phyloP scores from a whole-genome alignment of 2,888 invertebrate species.

The Eupelmus urozonus region DNA sequence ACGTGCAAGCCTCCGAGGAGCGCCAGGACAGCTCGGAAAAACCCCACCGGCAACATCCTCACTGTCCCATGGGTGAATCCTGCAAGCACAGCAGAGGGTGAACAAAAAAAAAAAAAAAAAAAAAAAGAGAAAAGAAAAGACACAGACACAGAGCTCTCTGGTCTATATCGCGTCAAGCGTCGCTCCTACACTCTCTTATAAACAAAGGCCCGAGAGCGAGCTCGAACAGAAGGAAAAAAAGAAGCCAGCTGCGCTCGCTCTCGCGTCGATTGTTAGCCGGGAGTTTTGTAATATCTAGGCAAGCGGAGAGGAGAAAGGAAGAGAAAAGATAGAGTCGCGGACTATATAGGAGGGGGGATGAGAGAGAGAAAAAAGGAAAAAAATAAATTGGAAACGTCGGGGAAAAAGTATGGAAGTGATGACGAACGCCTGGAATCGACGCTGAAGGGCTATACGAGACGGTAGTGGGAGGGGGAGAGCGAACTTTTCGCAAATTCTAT shows the following conservation, averaged over 20 bases:
- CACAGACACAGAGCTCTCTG: too few species aligned
- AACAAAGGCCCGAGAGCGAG: too few species aligned
- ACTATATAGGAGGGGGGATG: background rate
- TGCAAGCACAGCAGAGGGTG: background rate
- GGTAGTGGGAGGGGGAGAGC: conserved; percentile 3
- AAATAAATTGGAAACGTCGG: too few species aligned
- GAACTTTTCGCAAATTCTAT: conserved; percentile 51
- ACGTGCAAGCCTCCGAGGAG: conserved; percentile 69
- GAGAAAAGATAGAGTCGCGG: background rate
- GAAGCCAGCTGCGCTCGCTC: too few species aligned
- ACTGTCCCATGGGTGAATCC: conserved; percentile 69
- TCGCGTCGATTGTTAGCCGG: too few species aligned
- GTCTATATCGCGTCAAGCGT: too few species aligned
- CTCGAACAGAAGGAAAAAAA: too few species aligned
- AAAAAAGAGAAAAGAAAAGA: background rate
- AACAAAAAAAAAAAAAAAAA: conserved; percentile 14
- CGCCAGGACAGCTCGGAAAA: conserved; percentile 70
- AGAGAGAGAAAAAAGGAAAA: background rate
- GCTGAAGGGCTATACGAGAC: background rate
- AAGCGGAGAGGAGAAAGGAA: background rate
- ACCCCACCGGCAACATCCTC: conserved; percentile 71
- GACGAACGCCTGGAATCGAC: conserved; percentile 29
- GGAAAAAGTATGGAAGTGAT: background rate
- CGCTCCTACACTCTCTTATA: too few species aligned
- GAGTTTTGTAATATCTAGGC: too few species aligned